A percentile compares a stretch with the other conserved stretches of the same genome.
Conservation (phyloP, 2,113 vertebrate genomes). For the Mobula birostris region DNA sequence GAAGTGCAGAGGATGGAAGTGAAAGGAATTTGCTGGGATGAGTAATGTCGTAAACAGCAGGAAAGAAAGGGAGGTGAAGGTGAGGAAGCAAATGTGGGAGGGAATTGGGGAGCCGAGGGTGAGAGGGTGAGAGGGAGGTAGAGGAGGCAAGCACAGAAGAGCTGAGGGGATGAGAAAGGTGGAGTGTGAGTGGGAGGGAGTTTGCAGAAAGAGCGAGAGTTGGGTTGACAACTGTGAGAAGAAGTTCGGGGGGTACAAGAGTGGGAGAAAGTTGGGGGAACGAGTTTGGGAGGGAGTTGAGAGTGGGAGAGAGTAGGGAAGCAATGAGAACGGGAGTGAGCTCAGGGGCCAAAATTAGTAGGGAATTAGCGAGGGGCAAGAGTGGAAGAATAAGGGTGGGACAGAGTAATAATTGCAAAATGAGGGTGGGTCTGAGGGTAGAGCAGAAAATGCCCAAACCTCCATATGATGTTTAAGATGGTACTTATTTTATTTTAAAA, state of each 20-base stretch:
- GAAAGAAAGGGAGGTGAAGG: background rate
- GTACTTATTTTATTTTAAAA: background rate
- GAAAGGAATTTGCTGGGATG: background rate
- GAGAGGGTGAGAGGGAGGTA: too few species aligned
- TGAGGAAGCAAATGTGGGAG: background rate
- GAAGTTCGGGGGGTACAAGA: background rate
- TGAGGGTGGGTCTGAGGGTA: too few species aligned
- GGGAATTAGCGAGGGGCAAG: too few species aligned
- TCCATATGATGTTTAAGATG: too few species aligned
- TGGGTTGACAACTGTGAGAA: too few species aligned
- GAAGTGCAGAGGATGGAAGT: background rate
- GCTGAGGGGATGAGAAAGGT: too few species aligned
- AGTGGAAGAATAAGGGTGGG: background rate
- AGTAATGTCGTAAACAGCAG: too few species aligned
- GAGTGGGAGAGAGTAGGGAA: background rate
- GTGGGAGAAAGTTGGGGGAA: background rate
- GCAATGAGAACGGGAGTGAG: background rate
- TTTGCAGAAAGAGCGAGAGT: too few species aligned
- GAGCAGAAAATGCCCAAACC: too few species aligned
- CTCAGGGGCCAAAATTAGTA: too few species aligned
- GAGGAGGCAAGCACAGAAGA: background rate
- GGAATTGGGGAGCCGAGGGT: background rate
- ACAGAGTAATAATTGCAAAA: background rate
- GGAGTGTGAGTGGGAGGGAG: background rate
- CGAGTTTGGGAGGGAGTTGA: background rate